A percentile compares a stretch with the other conserved stretches of the same genome.
Conservation (phyloP, 2,797 vertebrate species). For the Coluber constrictor region DNA sequence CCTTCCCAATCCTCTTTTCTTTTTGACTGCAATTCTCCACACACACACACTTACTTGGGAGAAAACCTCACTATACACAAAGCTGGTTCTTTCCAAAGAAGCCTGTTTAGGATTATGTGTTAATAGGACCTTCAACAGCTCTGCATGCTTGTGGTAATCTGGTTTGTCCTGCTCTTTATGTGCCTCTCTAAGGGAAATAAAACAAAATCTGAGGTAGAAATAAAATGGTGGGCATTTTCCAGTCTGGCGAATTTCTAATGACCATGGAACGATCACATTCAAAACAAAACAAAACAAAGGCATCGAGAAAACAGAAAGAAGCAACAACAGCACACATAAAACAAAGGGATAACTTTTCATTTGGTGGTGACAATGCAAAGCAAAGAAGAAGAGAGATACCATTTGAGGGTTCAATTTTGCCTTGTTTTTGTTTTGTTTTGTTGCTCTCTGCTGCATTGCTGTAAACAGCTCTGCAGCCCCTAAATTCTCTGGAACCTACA, state of each 20-base stretch:
- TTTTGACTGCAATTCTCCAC: constrained; percentile 2
- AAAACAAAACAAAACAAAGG: constrained; percentile 34
- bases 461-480: constrained; percentile 65
- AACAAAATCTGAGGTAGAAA: constrained; percentile 93
- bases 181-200: constrained; percentile 80
- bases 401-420: constrained; percentile 56
- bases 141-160: constrained; percentile 66
- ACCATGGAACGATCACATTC: constrained; percentile 62
- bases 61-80: background rate
- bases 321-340: constrained; percentile 5
- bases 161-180: constrained; percentile 72
- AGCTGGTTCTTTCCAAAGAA: background rate
- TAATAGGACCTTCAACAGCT: constrained; percentile 68
- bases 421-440: constrained; percentile 63
- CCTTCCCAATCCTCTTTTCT: constrained; percentile 43
- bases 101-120: background rate
- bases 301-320: constrained; percentile 22
- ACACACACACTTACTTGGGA: background rate
- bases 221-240: constrained; percentile 79
- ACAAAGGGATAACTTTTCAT: constrained; percentile 53
- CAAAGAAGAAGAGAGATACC: constrained; percentile 50
- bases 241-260: constrained; percentile 63
- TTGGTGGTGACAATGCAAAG: constrained; percentile 15
- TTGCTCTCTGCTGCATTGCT: constrained; percentile 63
- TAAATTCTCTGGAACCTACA: constrained; percentile 61